phyloP scores from a whole-genome alignment of 2,888 invertebrate species.

The Anoplius nigerrimus region DNA sequence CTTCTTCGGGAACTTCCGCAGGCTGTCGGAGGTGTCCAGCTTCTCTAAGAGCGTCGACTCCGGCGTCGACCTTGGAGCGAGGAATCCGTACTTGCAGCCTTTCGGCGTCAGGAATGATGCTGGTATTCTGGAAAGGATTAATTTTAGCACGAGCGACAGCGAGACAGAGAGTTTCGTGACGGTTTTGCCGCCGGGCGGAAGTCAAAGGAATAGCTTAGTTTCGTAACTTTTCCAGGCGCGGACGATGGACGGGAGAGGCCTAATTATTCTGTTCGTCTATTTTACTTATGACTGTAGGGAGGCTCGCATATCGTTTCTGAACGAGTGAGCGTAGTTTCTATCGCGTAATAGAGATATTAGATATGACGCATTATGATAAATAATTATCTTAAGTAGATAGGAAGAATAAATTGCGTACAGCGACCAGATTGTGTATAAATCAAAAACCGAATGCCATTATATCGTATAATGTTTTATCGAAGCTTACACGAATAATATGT shows the following conservation, averaged over 20 bases:
- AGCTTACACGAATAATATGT: too few species aligned
- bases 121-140: conserved; percentile 53
- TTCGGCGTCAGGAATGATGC: conserved; percentile 41
- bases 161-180: conserved; percentile 76
- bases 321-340: too few species aligned
- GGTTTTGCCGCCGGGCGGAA: conserved; percentile 66
- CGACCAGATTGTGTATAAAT: conserved; percentile 29
- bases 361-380: too few species aligned
- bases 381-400: too few species aligned
- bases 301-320: too few species aligned
- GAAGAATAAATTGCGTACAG: neutral
- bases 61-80: conserved; percentile 57
- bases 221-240: neutral
- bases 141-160: conserved; percentile 73
- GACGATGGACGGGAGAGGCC: too few species aligned
- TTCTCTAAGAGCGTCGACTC: conserved; percentile 65
- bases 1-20: conserved; percentile 86
- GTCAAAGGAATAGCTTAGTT: conserved; percentile 41
- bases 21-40: conserved; percentile 64
- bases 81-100: conserved; percentile 46
- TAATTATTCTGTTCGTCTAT: too few species aligned
- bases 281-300: too few species aligned
- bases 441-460: conserved; percentile 41
- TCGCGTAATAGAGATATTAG: too few species aligned
- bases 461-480: conserved; percentile 2